These are phyloP conservation scores for Leptobrachium leishanense DNA, from an alignment of 2,113 vertebrate species.

Conservation along the genomic window DNA sequence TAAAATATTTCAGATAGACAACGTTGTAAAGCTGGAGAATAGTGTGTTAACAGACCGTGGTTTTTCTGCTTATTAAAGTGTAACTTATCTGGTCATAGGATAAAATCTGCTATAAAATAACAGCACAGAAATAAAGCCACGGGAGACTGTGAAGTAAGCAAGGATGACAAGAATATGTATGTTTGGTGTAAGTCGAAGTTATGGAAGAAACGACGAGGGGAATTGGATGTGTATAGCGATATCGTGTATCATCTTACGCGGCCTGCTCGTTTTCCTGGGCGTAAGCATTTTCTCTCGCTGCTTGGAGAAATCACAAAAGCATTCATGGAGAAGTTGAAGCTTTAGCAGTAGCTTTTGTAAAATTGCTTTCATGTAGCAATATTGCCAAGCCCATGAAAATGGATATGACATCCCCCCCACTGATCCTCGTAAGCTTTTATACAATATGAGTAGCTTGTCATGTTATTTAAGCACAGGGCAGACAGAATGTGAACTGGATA, in stretches of 20 bases:
- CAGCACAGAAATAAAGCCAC: background rate
- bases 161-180: background rate
- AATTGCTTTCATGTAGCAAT: conserved; percentile 46
- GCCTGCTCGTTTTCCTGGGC: conserved; percentile 40
- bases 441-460: conserved; percentile 46
- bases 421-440: conserved; percentile 42
- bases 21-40: background rate
- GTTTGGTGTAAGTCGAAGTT: conserved; percentile 16
- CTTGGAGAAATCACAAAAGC: conserved; percentile 45
- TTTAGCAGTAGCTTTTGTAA: conserved; percentile 46
- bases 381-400: conserved; percentile 45
- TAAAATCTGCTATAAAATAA: conserved; percentile 12
- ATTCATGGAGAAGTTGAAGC: conserved; percentile 44
- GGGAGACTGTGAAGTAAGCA: background rate
- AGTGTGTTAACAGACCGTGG: background rate
- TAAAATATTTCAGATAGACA: no score
- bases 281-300: conserved; percentile 40
- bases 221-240: conserved; percentile 34
- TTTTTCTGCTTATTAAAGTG: background rate
- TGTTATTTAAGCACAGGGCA: conserved; percentile 41
- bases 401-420: conserved; percentile 44
- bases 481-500: conserved; percentile 36
- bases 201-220: conserved; percentile 23
- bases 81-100: background rate
- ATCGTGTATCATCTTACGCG: conserved; percentile 39